These are phyloP conservation scores for Catonia carolina DNA, from an alignment of 2,888 invertebrate genomes.

Conservation along the genomic window DNA sequence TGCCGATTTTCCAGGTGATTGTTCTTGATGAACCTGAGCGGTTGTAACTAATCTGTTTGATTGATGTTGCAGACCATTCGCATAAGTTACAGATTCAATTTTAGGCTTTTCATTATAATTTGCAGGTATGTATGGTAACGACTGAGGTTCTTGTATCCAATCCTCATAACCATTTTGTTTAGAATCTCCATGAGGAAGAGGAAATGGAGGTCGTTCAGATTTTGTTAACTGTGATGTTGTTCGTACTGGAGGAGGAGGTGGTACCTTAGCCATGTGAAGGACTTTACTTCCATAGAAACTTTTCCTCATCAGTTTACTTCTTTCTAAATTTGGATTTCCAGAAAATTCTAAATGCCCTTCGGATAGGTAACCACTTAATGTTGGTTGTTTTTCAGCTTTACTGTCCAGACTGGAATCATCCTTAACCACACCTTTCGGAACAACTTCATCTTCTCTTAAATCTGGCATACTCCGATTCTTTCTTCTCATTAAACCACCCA, in stretches of 20 bases:
- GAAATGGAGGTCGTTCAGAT: conserved; percentile 44
- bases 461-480: conserved; percentile 92
- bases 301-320: conserved; percentile 81
- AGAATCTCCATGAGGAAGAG: conserved; percentile 27
- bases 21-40: conserved; percentile 74
- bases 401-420: conserved; percentile 69
- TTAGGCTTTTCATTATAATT: conserved; percentile 44
- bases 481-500: conserved; percentile 81
- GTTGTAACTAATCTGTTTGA: conserved; percentile 64
- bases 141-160: conserved; percentile 50
- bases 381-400: conserved; percentile 50
- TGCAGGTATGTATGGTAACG: conserved; percentile 54
- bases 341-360: conserved; percentile 80
- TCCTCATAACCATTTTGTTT: conserved; percentile 29
- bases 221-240: conserved; percentile 78
- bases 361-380: conserved; percentile 72
- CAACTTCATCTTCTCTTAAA: conserved; percentile 65
- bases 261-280: conserved; percentile 74
- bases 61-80: conserved; percentile 45
- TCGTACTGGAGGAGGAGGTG: conserved; percentile 75
- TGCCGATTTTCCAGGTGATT: conserved; percentile 31
- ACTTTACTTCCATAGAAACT: conserved; percentile 82
- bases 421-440: conserved; percentile 33
- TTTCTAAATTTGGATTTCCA: conserved; percentile 73
- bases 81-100: conserved; percentile 45